Conservation (phyloP, 2,888 invertebrate species). For the Tenthredo mesomela region DNA sequence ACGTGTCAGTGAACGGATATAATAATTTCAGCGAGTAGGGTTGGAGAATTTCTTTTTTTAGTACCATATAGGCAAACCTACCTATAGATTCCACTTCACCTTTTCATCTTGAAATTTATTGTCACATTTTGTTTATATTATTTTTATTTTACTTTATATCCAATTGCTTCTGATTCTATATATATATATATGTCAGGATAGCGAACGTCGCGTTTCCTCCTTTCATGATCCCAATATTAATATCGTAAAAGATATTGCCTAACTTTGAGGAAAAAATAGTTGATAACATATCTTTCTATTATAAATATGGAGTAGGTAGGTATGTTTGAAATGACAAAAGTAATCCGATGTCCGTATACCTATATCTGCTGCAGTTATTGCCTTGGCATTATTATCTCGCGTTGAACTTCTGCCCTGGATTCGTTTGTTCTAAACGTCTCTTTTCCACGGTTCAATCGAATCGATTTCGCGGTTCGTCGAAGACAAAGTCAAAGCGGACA, state of each 20-base stretch:
- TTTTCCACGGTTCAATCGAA: constrained; percentile 44
- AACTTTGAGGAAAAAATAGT: neutral
- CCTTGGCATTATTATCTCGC: constrained; percentile 27
- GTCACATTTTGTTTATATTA: neutral
- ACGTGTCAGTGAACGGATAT: constrained; percentile 1
- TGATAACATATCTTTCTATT: neutral
- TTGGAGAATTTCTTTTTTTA: neutral
- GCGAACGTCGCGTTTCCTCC: neutral
- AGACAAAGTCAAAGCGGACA: constrained; percentile 26
- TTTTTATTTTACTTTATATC: neutral
- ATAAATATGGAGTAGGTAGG: neutral
- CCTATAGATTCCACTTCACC: neutral
- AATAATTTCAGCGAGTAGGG: neutral
- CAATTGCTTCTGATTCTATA: neutral
- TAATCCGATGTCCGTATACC: neutral
- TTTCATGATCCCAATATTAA: neutral
- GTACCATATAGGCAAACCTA: too few species aligned
- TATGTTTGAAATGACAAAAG: neutral
- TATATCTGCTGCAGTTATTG: neutral
- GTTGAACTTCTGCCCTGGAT: constrained; percentile 44
- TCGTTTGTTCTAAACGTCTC: constrained; percentile 37
- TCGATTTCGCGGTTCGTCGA: constrained; percentile 48
- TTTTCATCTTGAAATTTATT: constrained; percentile 32
- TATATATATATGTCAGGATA: too few species aligned
- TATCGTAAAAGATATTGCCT: neutral